phyloP scores from a whole-genome alignment of 2,113 vertebrate species.

The Nymphicus hollandicus region DNA sequence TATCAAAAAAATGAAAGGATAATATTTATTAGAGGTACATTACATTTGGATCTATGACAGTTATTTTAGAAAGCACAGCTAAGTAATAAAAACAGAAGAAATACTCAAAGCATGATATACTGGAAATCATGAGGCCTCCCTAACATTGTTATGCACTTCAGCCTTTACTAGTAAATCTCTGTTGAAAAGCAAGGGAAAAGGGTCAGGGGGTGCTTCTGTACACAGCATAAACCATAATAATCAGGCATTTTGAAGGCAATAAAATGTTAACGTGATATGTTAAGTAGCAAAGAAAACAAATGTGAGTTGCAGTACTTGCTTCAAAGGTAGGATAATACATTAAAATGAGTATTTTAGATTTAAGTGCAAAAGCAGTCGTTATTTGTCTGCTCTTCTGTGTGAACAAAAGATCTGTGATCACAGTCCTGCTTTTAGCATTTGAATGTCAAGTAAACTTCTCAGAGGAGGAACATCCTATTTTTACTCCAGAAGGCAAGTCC shows the following conservation, averaged over 20 bases:
- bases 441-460: background rate
- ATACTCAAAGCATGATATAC: background rate
- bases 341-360: background rate
- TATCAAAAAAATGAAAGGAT: background rate
- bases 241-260: background rate
- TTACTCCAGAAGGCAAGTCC: background rate
- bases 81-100: background rate
- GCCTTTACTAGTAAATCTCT: slow-evolving; percentile 23
- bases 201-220: background rate
- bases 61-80: background rate
- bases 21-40: background rate
- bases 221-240: background rate
- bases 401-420: background rate
- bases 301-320: background rate
- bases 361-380: background rate
- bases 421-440: background rate
- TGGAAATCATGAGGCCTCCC: background rate
- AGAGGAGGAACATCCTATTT: background rate
- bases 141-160: background rate
- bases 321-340: background rate
- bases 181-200: background rate
- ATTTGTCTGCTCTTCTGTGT: background rate
- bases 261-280: background rate
- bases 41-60: background rate
- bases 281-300: background rate